phyloP scores from a whole-genome alignment of 92 coral and sea anemone species.

The Palythoa grandiflora region DNA sequence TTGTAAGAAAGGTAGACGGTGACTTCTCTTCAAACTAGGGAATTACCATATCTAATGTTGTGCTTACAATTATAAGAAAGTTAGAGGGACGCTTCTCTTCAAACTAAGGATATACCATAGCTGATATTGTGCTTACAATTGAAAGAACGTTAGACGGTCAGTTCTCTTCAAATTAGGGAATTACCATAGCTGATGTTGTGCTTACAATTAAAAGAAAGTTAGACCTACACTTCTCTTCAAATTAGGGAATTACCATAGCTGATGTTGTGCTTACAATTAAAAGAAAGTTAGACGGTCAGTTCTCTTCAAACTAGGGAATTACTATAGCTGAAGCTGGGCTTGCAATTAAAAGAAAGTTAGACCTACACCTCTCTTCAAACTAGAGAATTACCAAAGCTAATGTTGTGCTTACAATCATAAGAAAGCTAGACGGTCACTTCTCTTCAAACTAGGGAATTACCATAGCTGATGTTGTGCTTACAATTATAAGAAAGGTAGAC shows the following conservation, averaged over 20 bases:
- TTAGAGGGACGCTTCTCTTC: neutral
- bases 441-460: constrained; percentile 32
- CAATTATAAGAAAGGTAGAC: neutral
- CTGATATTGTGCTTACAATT: constrained; percentile 12
- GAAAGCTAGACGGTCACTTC: constrained; percentile 36
- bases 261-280: neutral
- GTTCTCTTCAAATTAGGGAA: constrained; percentile 23
- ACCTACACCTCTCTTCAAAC: neutral
- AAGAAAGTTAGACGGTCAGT: constrained; percentile 32
- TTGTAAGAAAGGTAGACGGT: constrained; percentile 19
- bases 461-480: constrained; percentile 31
- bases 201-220: neutral
- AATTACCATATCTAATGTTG: constrained; percentile 24
- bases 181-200: constrained; percentile 37
- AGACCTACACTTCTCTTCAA: neutral
- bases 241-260: neutral
- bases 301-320: constrained; percentile 33
- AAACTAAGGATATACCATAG: constrained; percentile 33
- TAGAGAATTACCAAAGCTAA: neutral
- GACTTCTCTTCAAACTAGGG: constrained; percentile 34
- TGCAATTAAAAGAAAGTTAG: too few species aligned
- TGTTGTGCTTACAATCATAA: neutral
- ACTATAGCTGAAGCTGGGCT: constrained; percentile 28
- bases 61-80: neutral
- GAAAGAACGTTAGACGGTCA: constrained; percentile 20